A percentile compares a stretch with the other conserved stretches of the same genome.
Evolutionary conservation across 2,888 invertebrate genomes (phyloP).

Genomic region (Isoperla grammatica): DNA sequence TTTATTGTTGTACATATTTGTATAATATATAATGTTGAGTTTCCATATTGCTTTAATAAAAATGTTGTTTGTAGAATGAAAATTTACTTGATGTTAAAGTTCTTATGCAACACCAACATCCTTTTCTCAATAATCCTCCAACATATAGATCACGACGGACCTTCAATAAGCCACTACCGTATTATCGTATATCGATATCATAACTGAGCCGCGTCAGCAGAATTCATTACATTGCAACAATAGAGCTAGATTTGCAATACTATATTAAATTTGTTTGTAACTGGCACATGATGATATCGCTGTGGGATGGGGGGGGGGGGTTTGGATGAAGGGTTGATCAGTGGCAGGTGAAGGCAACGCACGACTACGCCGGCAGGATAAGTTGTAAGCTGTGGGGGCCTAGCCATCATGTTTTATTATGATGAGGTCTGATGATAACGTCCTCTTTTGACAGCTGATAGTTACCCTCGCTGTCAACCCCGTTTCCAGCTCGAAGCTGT

Average conservation of each 20-base stretch:
- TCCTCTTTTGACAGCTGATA: constrained; percentile 28
- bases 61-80: constrained; percentile 50
- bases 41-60: constrained; percentile 56
- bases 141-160: no score
- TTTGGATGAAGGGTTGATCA: constrained; percentile 8
- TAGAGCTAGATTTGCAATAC: no score
- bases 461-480: constrained; percentile 23
- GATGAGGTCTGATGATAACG: constrained; percentile 29
- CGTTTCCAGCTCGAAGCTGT: constrained; percentile 19
- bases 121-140: no score
- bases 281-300: constrained; percentile 5
- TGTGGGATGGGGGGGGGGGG: neutral
- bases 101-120: no score
- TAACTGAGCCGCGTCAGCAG: no score
- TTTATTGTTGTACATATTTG: constrained; percentile 36
- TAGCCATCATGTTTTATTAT: constrained; percentile 28
- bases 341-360: constrained; percentile 20
- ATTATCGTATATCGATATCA: no score
- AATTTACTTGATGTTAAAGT: no score
- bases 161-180: no score
- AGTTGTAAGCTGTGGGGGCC: constrained; percentile 17
- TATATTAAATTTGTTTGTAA: no score
- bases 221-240: no score
- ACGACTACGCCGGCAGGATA: constrained; percentile 18
- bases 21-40: constrained; percentile 50